phyloP scores from a whole-genome alignment of 92 coral and sea anemone species.

The Porites cylindrica region DNA sequence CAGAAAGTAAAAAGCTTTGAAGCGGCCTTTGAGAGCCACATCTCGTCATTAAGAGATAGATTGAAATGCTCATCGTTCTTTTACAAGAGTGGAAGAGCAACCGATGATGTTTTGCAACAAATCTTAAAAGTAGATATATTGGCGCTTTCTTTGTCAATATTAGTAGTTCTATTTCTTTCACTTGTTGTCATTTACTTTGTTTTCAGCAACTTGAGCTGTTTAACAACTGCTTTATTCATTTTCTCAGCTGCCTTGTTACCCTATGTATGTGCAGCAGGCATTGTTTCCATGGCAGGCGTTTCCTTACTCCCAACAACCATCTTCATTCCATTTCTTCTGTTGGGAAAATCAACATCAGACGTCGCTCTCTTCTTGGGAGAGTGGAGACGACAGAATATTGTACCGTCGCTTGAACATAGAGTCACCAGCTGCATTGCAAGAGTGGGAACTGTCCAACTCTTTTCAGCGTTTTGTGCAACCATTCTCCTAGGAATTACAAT shows the following conservation, averaged over 20 bases:
- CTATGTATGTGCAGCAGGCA: constrained; percentile 17
- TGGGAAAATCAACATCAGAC: constrained; percentile 46
- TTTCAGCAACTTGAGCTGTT: background rate
- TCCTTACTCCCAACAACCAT: constrained; percentile 24
- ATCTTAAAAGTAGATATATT: background rate
- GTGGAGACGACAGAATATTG: constrained; percentile 19
- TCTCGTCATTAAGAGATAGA: background rate
- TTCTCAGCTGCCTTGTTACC: constrained; percentile 12
- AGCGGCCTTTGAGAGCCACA: background rate
- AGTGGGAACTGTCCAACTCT: constrained; percentile 40
- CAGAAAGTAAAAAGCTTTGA: constrained; percentile 6
- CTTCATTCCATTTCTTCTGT: constrained; percentile 56
- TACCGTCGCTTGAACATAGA: constrained; percentile 46
- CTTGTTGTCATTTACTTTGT: background rate
- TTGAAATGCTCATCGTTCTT: constrained; percentile 12
- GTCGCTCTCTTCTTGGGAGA: constrained; percentile 32
- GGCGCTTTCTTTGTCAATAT: constrained; percentile 1
- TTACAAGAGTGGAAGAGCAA: constrained; percentile 8
- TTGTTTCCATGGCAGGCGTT: constrained; percentile 25
- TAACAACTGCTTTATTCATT: background rate
- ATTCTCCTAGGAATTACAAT: constrained; percentile 43
- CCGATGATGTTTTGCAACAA: background rate
- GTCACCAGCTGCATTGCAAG: constrained; percentile 34
- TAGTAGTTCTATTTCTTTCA: background rate
- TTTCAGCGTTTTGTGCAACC: constrained; percentile 29